Evolutionary conservation across 2,888 invertebrate genomes (phyloP).

Genomic region (Drosophila hamatofila): DNA sequence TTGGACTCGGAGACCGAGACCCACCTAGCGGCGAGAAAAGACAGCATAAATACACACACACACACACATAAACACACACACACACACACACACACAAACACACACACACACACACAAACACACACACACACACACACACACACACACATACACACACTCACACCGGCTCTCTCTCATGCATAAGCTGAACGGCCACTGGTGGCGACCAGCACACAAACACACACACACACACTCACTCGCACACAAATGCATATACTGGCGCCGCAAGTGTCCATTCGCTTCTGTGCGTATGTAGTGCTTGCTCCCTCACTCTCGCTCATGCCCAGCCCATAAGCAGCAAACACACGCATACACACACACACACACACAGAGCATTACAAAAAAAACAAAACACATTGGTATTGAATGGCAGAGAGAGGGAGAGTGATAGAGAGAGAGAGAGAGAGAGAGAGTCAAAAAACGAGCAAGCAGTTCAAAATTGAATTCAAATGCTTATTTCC

Average conservation of each 20-base stretch:
- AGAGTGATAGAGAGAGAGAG: not conserved
- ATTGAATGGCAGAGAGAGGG: not conserved
- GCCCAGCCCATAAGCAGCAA: slow-evolving; percentile 58
- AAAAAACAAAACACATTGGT: not conserved
- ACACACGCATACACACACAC: slow-evolving; percentile 10
- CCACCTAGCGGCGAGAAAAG: slow-evolving; percentile 48
- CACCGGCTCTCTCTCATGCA: slow-evolving; percentile 16
- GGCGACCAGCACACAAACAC: slow-evolving; percentile 24
- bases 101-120: slow-evolving; percentile 13
- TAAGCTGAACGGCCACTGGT: slow-evolving; percentile 26
- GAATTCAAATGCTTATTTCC: slow-evolving; percentile 9
- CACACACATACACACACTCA: slow-evolving; percentile 2
- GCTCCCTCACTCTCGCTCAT: slow-evolving; percentile 62
- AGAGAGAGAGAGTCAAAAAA: slow-evolving; percentile 20
- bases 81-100: slow-evolving; percentile 37
- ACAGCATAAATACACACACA: slow-evolving; percentile 54
- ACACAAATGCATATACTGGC: slow-evolving; percentile 26
- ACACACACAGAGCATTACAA: not conserved
- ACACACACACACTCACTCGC: slow-evolving; percentile 18
- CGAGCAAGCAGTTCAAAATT: slow-evolving; percentile 55
- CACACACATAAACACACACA: slow-evolving; percentile 21
- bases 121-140: slow-evolving; percentile 45
- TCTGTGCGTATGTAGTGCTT: slow-evolving; percentile 68
- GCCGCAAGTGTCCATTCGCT: slow-evolving; percentile 70
- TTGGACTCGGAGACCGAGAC: slow-evolving; percentile 46